Evolutionary conservation across 2,888 invertebrate species (phyloP).

Genomic region (Abrostola triplasia): DNA sequence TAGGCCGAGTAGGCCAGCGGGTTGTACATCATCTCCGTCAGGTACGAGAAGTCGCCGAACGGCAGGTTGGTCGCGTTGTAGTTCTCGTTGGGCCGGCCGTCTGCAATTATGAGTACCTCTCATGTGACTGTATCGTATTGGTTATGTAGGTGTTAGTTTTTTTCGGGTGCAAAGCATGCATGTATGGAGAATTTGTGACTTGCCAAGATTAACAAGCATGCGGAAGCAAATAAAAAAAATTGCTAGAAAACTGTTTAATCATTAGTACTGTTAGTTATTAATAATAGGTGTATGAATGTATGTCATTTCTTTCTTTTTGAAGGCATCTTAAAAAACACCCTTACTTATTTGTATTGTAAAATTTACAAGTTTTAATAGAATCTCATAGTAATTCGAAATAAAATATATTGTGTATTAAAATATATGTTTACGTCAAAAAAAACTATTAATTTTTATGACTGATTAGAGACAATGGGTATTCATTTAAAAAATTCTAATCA

Average conservation of each 20-base stretch:
- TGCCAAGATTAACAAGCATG: conserved; percentile 23
- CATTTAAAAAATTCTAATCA: no score
- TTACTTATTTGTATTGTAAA: neutral
- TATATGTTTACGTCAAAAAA: no score
- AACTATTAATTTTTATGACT: no score
- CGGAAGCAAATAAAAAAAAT: conserved; percentile 8
- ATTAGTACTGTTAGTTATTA: conserved; percentile 28
- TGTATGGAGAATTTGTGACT: conserved; percentile 22
- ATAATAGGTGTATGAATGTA: neutral
- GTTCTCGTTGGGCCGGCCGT: conserved; percentile 85
- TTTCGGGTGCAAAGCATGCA: conserved; percentile 16
- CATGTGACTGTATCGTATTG: neutral
- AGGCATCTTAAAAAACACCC: conserved; percentile 16
- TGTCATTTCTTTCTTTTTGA: no score
- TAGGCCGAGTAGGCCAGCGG: conserved; percentile 76
- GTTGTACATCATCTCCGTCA: conserved; percentile 87
- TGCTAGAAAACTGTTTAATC: neutral
- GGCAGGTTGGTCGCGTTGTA: conserved; percentile 87
- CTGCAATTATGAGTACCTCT: conserved; percentile 59
- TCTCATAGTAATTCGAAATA: no score
- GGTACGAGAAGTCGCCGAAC: conserved; percentile 87
- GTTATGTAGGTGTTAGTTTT: conserved; percentile 25
- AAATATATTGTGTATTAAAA: no score
- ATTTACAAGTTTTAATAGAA: conserved; percentile 10
- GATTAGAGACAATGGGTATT: no score